Conservation (phyloP, 2,113 vertebrate genomes). For the Lophochroa leadbeateri region DNA sequence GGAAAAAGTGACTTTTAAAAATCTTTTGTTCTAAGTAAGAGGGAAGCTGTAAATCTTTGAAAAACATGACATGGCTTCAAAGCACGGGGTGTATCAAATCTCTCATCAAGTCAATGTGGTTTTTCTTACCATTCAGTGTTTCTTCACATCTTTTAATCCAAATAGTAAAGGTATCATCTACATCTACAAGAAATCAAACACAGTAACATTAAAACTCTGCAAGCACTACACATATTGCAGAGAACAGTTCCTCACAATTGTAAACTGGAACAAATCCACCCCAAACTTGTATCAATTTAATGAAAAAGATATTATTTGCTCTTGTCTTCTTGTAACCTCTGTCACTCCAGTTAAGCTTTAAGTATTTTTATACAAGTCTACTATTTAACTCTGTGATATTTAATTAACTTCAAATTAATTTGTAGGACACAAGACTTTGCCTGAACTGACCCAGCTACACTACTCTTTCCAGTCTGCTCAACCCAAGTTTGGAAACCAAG, state of each 20-base stretch:
- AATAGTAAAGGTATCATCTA: slow-evolving; percentile 79
- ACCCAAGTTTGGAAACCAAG: not conserved
- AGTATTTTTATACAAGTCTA: not conserved
- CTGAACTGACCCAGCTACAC: not conserved
- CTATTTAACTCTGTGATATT: not conserved
- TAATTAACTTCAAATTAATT: not conserved
- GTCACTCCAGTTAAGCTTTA: not conserved
- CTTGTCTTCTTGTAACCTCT: not conserved
- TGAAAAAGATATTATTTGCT: not conserved
- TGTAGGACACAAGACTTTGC: not conserved
- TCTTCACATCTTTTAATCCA: slow-evolving; percentile 93
- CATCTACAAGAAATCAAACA: slow-evolving; percentile 72
- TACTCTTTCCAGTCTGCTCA: not conserved
- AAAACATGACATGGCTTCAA: not conserved
- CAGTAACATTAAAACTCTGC: not conserved
- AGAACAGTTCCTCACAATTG: not conserved
- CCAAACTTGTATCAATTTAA: not conserved
- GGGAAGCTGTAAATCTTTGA: not conserved
- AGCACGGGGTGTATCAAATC: not conserved
- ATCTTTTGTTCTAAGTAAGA: not conserved
- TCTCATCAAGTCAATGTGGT: not conserved
- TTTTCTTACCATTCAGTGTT: slow-evolving; percentile 81
- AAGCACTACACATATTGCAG: not conserved
- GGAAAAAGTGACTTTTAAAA: not conserved
- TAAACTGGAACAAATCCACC: not conserved